These are phyloP conservation scores for Forbesichthys agassizii DNA, from an alignment of 2,113 vertebrate genomes.

Conservation along the genomic window DNA sequence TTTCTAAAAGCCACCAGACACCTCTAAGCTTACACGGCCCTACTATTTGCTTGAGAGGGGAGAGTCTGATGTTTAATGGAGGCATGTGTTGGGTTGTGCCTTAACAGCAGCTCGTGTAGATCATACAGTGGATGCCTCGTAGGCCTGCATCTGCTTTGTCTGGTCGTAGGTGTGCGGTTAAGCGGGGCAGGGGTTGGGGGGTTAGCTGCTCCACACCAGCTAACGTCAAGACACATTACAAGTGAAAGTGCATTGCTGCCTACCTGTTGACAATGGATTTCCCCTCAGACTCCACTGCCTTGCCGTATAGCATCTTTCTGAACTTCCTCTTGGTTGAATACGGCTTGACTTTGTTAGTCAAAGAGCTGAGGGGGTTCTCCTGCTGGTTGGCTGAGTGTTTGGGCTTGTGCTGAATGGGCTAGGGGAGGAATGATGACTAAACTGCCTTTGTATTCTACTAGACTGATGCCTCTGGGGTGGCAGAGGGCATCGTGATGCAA, in stretches of 20 bases:
- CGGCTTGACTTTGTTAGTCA: background rate
- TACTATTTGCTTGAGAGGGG: slow-evolving; percentile 57
- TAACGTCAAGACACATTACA: too few species aligned
- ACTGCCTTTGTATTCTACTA: background rate
- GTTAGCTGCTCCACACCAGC: too few species aligned
- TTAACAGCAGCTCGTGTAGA: slow-evolving; percentile 26
- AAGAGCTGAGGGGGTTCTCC: background rate
- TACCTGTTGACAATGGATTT: background rate
- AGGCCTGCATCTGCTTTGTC: background rate
- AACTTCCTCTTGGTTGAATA: background rate
- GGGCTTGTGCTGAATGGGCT: background rate
- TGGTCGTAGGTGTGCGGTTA: too few species aligned
- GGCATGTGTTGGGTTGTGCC: slow-evolving; percentile 30
- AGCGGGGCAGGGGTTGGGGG: too few species aligned
- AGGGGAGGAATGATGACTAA: background rate
- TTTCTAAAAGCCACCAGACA: slow-evolving; percentile 84
- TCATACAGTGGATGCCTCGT: slow-evolving; percentile 17
- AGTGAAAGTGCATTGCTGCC: background rate
- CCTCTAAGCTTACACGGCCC: slow-evolving; percentile 81
- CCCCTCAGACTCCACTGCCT: background rate
- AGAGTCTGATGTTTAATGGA: slow-evolving; percentile 19
- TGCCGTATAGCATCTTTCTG: slow-evolving; percentile 12
- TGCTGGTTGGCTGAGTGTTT: background rate
- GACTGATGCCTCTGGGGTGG: background rate
- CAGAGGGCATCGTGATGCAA: slow-evolving; percentile 53